Conservation (phyloP, 1,140 invertebrate species). For the Tenebrio molitor region DNA sequence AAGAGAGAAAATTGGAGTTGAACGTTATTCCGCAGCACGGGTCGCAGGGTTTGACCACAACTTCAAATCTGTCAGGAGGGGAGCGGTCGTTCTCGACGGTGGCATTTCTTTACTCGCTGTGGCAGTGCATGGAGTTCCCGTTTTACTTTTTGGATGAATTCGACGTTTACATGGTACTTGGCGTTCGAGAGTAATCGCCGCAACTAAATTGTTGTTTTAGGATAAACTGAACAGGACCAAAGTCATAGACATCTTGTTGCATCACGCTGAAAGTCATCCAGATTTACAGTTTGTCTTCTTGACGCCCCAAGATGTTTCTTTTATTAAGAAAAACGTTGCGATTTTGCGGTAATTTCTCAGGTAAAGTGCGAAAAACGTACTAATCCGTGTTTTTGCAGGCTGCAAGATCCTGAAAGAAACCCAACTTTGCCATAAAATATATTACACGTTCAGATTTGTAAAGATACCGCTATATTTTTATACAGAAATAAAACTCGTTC, state of each 20-base stretch:
- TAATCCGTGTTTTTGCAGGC: not conserved
- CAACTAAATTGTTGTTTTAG: constrained; percentile 67
- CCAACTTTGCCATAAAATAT: too few relatives aligned
- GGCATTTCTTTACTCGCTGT: constrained; percentile 93
- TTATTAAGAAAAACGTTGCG: constrained; percentile 69
- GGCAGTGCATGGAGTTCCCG: constrained; percentile 91
- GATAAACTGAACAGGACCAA: constrained; percentile 81
- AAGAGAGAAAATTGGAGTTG: constrained; percentile 71
- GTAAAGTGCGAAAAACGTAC: not conserved
- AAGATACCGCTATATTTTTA: too few relatives aligned
- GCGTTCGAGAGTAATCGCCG: too few relatives aligned
- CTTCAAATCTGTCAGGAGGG: constrained; percentile 89
- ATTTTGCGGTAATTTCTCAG: constrained; percentile 68
- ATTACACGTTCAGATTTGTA: too few relatives aligned
- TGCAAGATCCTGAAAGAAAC: constrained; percentile 15
- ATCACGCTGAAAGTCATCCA: constrained; percentile 73
- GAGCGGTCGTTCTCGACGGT: constrained; percentile 96
- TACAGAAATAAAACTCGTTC: too few relatives aligned
- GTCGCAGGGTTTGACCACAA: constrained; percentile 66
- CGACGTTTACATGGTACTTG: constrained; percentile 95
- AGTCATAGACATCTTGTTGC: constrained; percentile 77
- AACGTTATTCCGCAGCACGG: constrained; percentile 70
- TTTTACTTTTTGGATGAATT: constrained; percentile 98
- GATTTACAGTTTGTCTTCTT: constrained; percentile 82
- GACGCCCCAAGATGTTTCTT: constrained; percentile 80